These are phyloP conservation scores for Machaerirhynchus nigripectus DNA, from an alignment of 2,113 vertebrate genomes.

Conservation along the genomic window DNA sequence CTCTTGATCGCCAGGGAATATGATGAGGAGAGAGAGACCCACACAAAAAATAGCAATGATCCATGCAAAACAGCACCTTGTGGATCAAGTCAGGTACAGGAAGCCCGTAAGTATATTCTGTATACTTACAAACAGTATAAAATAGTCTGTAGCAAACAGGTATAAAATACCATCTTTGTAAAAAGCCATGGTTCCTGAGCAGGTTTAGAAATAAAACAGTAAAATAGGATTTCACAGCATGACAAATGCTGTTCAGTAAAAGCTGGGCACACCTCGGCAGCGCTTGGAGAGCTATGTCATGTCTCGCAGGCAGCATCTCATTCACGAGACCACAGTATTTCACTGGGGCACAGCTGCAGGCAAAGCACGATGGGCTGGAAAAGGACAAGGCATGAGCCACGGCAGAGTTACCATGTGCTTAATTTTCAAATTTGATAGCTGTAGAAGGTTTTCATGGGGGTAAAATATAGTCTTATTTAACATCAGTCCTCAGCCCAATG, in stretches of 20 bases:
- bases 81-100: neutral
- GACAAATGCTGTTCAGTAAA: neutral
- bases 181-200: neutral
- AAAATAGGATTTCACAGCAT: neutral
- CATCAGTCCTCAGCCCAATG: neutral
- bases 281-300: rapidly evolving
- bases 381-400: rapidly evolving
- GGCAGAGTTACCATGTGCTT: neutral
- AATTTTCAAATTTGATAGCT: neutral
- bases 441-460: neutral
- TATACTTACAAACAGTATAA: too few species aligned
- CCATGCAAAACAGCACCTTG: neutral
- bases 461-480: neutral
- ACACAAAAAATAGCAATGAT: neutral
- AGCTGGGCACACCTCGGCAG: neutral
- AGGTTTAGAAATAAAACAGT: neutral
- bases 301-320: neutral
- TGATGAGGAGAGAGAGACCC: rapidly evolving
- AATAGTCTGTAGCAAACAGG: neutral
- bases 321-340: neutral
- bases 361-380: neutral
- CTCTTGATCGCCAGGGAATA: neutral
- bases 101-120: neutral
- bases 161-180: neutral
- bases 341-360: neutral